phyloP scores from a whole-genome alignment of 2,888 invertebrate species.

The Esperia sulphurella region DNA sequence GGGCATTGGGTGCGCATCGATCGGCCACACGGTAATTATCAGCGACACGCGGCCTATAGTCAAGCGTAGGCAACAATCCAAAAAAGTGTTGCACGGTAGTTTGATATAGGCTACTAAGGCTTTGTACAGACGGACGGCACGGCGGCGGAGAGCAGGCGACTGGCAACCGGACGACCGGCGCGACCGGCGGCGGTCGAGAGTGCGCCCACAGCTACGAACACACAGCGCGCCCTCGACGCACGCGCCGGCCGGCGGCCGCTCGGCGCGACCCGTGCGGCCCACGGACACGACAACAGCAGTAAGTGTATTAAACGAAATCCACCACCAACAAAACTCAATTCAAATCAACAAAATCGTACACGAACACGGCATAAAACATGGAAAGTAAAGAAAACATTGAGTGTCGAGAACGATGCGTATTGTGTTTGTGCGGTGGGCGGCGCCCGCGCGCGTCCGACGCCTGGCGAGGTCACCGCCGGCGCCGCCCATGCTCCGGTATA shows the following conservation, averaged over 20 bases:
- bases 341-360: slow-evolving; percentile 77
- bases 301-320: slow-evolving; percentile 79
- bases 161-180: slow-evolving; percentile 7
- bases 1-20: slow-evolving; percentile 38
- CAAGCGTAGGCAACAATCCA: neutral
- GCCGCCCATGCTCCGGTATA: slow-evolving; percentile 72
- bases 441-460: slow-evolving; percentile 60
- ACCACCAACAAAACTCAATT: slow-evolving; percentile 78
- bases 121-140: slow-evolving; percentile 18
- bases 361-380: slow-evolving; percentile 78
- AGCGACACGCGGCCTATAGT: slow-evolving; percentile 22
- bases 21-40: slow-evolving; percentile 34
- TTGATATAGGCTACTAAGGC: slow-evolving; percentile 1
- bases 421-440: slow-evolving; percentile 59
- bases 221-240: slow-evolving; percentile 49
- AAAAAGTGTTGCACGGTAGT: neutral
- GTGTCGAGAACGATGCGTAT: slow-evolving; percentile 75
- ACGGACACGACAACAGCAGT: slow-evolving; percentile 33
- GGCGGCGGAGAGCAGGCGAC: slow-evolving; percentile 17
- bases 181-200: slow-evolving; percentile 32
- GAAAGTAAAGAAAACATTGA: slow-evolving; percentile 68
- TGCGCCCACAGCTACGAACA: slow-evolving; percentile 63
- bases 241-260: neutral
- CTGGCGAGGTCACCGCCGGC: slow-evolving; percentile 39
- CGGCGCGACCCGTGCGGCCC: slow-evolving; percentile 21